phyloP scores from a whole-genome alignment of 2,797 vertebrate genomes.

The Myotis planiceps region DNA sequence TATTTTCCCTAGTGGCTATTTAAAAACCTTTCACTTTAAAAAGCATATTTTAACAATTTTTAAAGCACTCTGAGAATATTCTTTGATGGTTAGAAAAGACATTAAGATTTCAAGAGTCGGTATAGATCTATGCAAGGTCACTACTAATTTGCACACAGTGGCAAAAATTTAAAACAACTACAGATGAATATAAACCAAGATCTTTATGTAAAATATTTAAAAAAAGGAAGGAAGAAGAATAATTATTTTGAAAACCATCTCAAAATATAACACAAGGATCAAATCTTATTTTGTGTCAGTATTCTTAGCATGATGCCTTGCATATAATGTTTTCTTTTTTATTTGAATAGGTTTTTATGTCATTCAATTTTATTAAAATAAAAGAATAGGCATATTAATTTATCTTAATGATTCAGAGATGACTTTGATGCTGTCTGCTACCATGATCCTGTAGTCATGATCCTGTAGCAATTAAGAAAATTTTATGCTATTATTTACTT shows the following conservation, averaged over 20 bases:
- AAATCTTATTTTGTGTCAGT: neutral
- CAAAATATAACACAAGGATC: neutral
- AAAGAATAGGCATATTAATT: neutral
- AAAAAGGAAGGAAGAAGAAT: neutral
- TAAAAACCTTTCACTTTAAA: slow-evolving; percentile 39
- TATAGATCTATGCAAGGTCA: slow-evolving; percentile 63
- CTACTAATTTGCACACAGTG: slow-evolving; percentile 57
- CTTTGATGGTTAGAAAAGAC: slow-evolving; percentile 63
- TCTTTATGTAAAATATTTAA: slow-evolving; percentile 35
- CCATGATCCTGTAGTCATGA: neutral
- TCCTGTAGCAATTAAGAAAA: neutral
- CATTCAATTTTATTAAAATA: neutral
- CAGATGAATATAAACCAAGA: slow-evolving; percentile 44
- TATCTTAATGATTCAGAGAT: neutral
- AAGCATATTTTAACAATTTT: slow-evolving; percentile 61
- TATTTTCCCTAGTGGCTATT: neutral
- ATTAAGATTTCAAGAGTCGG: slow-evolving; percentile 46
- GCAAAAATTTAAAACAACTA: slow-evolving; percentile 52
- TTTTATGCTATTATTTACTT: slow-evolving; percentile 43
- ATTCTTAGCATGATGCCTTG: neutral
- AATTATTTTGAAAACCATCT: neutral
- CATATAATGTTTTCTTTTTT: neutral
- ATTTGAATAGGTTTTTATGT: neutral
- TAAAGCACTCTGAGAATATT: slow-evolving; percentile 35
- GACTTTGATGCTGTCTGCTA: neutral